Evolutionary conservation across 2,113 vertebrate genomes (phyloP).

Genomic region (Australoheros scitulus): DNA sequence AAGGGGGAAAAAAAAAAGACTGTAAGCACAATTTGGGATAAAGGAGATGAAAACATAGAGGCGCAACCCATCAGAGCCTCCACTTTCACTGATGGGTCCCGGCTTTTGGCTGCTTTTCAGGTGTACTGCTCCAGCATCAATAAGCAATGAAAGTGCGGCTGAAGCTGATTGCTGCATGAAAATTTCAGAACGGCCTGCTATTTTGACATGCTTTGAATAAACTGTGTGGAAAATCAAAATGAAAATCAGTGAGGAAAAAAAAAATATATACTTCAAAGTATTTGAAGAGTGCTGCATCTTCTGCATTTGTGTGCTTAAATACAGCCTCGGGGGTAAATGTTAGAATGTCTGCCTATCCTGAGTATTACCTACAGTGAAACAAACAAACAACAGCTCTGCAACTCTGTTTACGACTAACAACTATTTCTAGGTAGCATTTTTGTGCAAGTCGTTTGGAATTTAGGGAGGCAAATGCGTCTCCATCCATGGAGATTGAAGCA

Average conservation of each 20-base stretch:
- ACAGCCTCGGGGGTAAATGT: background rate
- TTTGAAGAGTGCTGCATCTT: background rate
- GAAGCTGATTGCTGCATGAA: constrained; percentile 20
- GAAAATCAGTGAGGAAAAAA: constrained; percentile 7
- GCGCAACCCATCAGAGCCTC: constrained; percentile 32
- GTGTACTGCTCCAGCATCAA: constrained; percentile 30
- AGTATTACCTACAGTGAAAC: background rate
- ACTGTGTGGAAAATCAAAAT: background rate
- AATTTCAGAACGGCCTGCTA: background rate
- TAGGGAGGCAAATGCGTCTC: rapidly evolving
- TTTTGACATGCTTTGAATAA: constrained; percentile 21
- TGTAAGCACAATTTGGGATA: constrained; percentile 49
- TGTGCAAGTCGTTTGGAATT: rapidly evolving
- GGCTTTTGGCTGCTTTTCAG: constrained; percentile 61
- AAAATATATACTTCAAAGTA: background rate
- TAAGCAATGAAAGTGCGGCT: constrained; percentile 17
- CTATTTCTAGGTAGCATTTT: background rate
- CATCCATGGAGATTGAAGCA: background rate
- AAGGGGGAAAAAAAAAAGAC: background rate
- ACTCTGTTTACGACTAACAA: background rate
- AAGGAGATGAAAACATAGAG: constrained; percentile 47
- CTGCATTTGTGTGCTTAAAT: background rate
- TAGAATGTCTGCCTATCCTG: background rate
- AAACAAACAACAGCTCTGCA: background rate
- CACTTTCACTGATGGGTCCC: constrained; percentile 53